Conservation (phyloP, 2,113 vertebrate species). For the Micromys minutus region DNA sequence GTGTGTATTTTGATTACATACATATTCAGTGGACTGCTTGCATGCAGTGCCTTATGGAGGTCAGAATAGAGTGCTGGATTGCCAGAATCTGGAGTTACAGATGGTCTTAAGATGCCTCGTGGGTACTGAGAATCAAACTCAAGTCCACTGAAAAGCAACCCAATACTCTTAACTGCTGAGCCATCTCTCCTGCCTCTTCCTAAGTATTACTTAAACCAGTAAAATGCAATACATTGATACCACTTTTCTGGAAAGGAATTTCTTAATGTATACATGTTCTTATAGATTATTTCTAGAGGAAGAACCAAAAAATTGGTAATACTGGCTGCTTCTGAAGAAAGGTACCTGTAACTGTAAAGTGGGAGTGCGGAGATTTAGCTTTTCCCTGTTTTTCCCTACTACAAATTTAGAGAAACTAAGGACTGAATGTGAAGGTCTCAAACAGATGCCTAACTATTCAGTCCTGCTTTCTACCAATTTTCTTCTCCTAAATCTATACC, state of each 20-base stretch:
- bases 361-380: neutral
- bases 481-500: neutral
- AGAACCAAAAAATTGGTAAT: neutral
- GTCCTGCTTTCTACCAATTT: neutral
- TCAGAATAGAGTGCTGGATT: neutral
- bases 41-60: neutral
- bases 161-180: neutral
- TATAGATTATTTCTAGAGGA: neutral
- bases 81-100: neutral
- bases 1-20: neutral
- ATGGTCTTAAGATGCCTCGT: neutral
- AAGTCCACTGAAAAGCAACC: neutral
- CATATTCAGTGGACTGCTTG: neutral
- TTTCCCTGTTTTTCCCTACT: constrained; percentile 41
- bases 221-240: neutral
- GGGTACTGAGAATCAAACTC: neutral
- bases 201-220: neutral
- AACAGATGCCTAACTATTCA: neutral
- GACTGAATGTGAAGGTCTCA: neutral
- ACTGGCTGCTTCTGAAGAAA: neutral
- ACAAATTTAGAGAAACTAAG: constrained; percentile 8
- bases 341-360: neutral
- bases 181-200: neutral
- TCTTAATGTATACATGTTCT: neutral
- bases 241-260: neutral